These are phyloP conservation scores for Darevskia mixta DNA, from an alignment of 2,797 vertebrate species.

Conservation along the genomic window DNA sequence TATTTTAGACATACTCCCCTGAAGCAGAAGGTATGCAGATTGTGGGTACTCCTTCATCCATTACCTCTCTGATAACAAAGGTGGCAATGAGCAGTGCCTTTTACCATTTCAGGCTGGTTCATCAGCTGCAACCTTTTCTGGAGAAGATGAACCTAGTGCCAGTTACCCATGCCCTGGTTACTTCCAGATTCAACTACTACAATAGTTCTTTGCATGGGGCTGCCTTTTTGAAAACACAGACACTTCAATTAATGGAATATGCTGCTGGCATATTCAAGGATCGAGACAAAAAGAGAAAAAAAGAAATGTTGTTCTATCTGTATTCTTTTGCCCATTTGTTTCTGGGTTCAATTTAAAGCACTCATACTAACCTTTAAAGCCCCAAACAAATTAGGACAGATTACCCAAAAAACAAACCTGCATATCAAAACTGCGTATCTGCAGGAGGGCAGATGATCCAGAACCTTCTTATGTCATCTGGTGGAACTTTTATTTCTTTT, in stretches of 20 bases:
- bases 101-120: not conserved
- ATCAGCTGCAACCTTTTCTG: not conserved
- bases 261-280: not conserved
- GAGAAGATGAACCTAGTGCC: not conserved
- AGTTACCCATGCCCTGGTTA: not conserved
- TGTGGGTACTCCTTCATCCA: not conserved
- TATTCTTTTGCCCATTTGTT: not conserved
- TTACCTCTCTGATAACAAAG: not conserved
- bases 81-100: not conserved
- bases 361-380: not conserved
- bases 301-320: not conserved
- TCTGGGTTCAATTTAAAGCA: not conserved
- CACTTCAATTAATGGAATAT: not conserved
- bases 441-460: no score
- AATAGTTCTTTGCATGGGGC: not conserved
- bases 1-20: not conserved
- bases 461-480: no score
- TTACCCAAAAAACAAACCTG: not conserved
- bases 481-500: no score
- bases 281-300: not conserved
- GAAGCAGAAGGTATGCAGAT: not conserved
- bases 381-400: not conserved
- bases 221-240: not conserved
- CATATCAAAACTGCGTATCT: no score
- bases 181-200: not conserved